Conservation (phyloP, 2,113 vertebrate species). For the Grammomys surdaster region DNA sequence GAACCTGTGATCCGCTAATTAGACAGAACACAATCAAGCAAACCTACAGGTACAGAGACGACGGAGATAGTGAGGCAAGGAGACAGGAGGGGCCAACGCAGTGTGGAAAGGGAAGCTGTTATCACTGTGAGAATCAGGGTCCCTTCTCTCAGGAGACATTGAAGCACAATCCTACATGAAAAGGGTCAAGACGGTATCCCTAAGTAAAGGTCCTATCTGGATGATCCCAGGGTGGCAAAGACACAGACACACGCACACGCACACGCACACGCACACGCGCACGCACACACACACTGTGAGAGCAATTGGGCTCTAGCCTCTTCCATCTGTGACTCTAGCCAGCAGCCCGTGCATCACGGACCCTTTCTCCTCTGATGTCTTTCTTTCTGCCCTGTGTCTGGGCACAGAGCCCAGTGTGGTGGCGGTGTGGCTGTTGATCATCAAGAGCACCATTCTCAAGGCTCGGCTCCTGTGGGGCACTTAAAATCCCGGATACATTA, state of each 20-base stretch:
- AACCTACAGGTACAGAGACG: background rate
- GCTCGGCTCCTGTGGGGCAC: constrained; percentile 4
- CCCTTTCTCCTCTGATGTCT: constrained; percentile 1
- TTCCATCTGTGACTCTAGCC: background rate
- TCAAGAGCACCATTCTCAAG: constrained; percentile 48
- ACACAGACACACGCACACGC: background rate
- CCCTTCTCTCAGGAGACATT: background rate
- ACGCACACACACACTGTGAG: too few species aligned
- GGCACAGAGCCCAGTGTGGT: constrained; percentile 53
- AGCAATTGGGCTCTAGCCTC: background rate
- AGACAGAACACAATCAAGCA: background rate
- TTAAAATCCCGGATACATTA: constrained; percentile 50
- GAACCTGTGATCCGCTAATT: background rate
- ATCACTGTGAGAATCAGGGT: background rate
- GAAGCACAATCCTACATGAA: background rate
- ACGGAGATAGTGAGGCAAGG: background rate
- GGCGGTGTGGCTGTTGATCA: background rate
- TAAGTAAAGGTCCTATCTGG: background rate
- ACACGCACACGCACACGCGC: background rate
- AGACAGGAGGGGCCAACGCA: accelerated
- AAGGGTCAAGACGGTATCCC: background rate
- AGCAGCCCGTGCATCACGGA: background rate
- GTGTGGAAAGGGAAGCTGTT: accelerated
- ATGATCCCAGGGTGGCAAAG: background rate
- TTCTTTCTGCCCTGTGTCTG: background rate